Percentiles rank a stretch among this genome's conserved stretches.
Conservation (phyloP, 2,888 invertebrate species). For the Carabus problematicus region DNA sequence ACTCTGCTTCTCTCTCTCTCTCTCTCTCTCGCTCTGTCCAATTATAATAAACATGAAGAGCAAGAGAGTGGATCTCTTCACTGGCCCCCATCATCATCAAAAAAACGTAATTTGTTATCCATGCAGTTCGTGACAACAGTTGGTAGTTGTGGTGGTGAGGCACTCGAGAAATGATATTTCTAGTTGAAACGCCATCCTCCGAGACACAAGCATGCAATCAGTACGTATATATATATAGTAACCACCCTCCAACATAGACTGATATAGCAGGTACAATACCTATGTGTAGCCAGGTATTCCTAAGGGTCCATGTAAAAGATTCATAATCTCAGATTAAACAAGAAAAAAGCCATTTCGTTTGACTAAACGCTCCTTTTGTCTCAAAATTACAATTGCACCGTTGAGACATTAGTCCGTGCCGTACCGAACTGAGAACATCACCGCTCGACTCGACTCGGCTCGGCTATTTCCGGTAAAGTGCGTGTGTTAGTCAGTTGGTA, state of each 20-base stretch:
- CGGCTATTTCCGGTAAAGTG: constrained; percentile 20
- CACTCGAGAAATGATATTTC: constrained; percentile 40
- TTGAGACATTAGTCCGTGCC: constrained; percentile 52
- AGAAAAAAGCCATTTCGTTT: constrained; percentile 57
- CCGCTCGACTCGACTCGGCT: constrained; percentile 19
- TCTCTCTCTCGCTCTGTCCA: constrained; percentile 26
- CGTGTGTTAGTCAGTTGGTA: constrained; percentile 1
- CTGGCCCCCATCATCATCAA: constrained; percentile 19
- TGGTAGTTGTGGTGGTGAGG: constrained; percentile 2
- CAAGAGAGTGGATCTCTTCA: background rate
- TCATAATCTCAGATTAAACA: constrained; percentile 59
- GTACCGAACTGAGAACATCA: constrained; percentile 18
- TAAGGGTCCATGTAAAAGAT: constrained; percentile 56
- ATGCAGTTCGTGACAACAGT: constrained; percentile 31
- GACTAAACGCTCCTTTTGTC: constrained; percentile 58
- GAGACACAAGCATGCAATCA: constrained; percentile 39
- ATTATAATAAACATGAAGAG: constrained; percentile 37
- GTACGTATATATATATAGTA: constrained; percentile 7
- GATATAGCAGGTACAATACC: background rate
- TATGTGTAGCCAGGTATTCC: constrained; percentile 55
- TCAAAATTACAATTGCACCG: constrained; percentile 58
- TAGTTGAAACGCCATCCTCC: constrained; percentile 12
- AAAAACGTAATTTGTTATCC: constrained; percentile 33
- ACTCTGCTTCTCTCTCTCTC: background rate
- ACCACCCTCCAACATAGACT: background rate